Evolutionary conservation across 2,888 invertebrate genomes (phyloP), one percentile per base, ranked within the genome.

Genomic region (Plebejus anna): DNA sequence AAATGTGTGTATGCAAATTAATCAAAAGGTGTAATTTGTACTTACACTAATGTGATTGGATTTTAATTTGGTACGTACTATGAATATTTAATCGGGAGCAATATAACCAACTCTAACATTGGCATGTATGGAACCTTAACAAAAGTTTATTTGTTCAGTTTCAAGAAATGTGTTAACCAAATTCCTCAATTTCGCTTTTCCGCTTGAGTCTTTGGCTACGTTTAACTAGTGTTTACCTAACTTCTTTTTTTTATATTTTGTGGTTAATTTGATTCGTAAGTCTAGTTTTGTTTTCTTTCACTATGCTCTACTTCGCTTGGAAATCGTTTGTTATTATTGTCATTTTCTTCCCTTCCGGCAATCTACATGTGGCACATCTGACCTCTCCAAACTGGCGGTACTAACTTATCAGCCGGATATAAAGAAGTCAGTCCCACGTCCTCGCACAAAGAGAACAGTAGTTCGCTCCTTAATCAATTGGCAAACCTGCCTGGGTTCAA

Each of bases 401-500:
- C 84, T 84, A 85, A 79, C 80, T 86, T 84, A 87, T 84, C 88
- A 92, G 93, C 92, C 87, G 94, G 92, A 89, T 90, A 89, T 86
- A 91, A 88, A 86, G 93, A 94, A 92, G 88, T 94, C 88, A 94
- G 94, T 89, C 94, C 94, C 78, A 94, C 94, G 78, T 94, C 94
- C 85, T 94, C 94, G 83, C 94, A 94, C 89, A 94, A 94, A 91
- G 95, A 95, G 89, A 95, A 95, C 94, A 95, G 95, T 94, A 95
- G 95, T 94, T 95, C 95, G 85, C 94, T 96, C 90, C 95, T 96
- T 91, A 95, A 95, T 87, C 96, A 96, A 90, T 94, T 96, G 90
- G 95, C 95, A 90, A 96, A 95, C 90, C 94, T 96, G 85, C 96
- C 96, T 81, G 95, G 96, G 89, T 95, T 95, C 90, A 95, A 96